These are phyloP conservation scores for Orchestia grillus DNA, from an alignment of 1,140 invertebrate species.

Conservation along the genomic window DNA sequence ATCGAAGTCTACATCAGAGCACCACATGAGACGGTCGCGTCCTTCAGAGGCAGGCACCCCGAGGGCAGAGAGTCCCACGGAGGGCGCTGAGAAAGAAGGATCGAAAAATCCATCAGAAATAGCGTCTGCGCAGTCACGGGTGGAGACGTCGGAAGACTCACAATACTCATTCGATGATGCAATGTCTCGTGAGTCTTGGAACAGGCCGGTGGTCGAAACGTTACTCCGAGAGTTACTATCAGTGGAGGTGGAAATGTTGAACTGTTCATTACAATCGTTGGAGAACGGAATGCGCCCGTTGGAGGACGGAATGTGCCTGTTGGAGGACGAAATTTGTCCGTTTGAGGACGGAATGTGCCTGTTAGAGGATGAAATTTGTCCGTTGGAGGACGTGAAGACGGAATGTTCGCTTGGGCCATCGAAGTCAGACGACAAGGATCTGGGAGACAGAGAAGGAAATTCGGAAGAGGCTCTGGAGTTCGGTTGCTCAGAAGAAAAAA, in stretches of 20 bases:
- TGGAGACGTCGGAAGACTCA: neutral
- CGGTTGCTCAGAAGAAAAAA: neutral
- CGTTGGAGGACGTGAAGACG: neutral
- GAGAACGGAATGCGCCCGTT: too few species aligned
- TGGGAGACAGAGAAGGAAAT: neutral
- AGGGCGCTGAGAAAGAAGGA: neutral
- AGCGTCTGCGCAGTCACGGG: neutral
- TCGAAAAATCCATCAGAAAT: neutral
- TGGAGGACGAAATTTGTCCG: too few species aligned
- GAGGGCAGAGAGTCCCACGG: neutral
- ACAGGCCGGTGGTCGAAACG: neutral
- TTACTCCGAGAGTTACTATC: neutral
- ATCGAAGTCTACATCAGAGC: constrained; percentile 44
- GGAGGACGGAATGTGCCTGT: too few species aligned
- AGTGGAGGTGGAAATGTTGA: neutral
- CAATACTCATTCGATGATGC: neutral
- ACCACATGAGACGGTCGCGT: constrained; percentile 38
- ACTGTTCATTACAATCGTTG: neutral
- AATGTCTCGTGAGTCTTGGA: neutral
- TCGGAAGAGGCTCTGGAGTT: neutral
- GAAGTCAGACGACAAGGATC: neutral
- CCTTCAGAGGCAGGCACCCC: neutral
- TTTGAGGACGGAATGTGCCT: too few species aligned
- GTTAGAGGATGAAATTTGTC: too few species aligned
- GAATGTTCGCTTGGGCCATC: neutral